Evolutionary conservation across 2,113 vertebrate genomes (phyloP).

Genomic region (Pseudorasbora parva): DNA sequence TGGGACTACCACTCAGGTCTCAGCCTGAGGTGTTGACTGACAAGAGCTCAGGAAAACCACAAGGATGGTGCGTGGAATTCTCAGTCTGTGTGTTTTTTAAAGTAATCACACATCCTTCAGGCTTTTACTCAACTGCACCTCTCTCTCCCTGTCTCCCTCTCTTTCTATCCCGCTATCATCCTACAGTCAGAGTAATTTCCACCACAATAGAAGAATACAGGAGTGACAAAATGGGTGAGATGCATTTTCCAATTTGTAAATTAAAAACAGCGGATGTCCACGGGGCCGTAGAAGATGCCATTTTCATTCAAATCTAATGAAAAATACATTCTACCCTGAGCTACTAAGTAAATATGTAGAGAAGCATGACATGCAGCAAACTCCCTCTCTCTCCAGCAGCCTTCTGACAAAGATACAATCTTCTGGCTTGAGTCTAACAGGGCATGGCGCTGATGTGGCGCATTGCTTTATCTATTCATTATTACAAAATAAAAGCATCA

Average conservation of each 20-base stretch:
- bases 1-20: constrained; percentile 32
- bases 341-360: constrained; percentile 30
- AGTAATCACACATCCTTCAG: constrained; percentile 68
- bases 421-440: not conserved
- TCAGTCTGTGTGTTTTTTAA: constrained; percentile 57
- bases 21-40: constrained; percentile 35
- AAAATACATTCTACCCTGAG: constrained; percentile 21
- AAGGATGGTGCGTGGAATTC: constrained; percentile 16
- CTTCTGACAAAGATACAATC: constrained; percentile 3
- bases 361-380: not conserved
- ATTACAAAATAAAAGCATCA: not conserved
- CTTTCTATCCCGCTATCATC: not conserved
- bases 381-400: not conserved
- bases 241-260: constrained; percentile 35
- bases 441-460: too few relatives aligned
- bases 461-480: not conserved
- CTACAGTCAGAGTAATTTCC: constrained; percentile 34
- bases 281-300: not conserved
- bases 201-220: constrained; percentile 12
- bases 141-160: constrained; percentile 7
- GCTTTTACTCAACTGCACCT: constrained; percentile 19
- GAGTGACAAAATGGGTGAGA: not conserved
- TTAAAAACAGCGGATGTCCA: constrained; percentile 26
- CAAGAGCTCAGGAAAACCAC: constrained; percentile 36
- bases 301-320: constrained; percentile 19